Evolutionary conservation across 2,797 vertebrate genomes (phyloP), one percentile per base, ranked within the genome.

Genomic region (Neosalanx taihuensis): DNA sequence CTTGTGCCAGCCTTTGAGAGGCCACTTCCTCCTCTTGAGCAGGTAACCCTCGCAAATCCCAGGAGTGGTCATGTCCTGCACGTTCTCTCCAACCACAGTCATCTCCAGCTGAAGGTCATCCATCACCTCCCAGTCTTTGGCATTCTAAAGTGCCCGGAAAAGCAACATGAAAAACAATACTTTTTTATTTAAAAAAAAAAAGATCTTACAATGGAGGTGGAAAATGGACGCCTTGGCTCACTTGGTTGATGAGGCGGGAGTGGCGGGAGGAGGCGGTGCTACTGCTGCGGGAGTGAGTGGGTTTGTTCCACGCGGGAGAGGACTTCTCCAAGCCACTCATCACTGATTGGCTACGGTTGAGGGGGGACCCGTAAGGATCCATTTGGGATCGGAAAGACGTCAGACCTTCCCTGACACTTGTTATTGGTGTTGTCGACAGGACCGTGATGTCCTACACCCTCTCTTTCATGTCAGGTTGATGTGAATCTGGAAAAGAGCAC

Each of bases 1-100:
- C 96, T 97, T 99, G 92, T 97, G 97, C 96, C 96, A 98, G 41
- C 96, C 96, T 84, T 98, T 99, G 30, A 99, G 92, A 0, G 96
- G 97, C 96, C 96, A 97, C 86, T 97, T 99, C 76, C 96, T 95
- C 87, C 94, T 96, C 90, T 98, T 98, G 72, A 97, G 93, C 74
- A 99, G 91, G 82, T 97, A 96, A 0, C 96, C 96, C 79, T 98
- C 95, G 72, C 95, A 97, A 66, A 93, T 85, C 18, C 90, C 92
- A 0, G 90, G 93, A 7, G 77, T 3, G 6, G 76, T 76, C 73
- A 74, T 66, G 2, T 92, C 93, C 0, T 83, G 90, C 80, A 81
- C 81, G 79, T 58, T 79, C 12, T 92, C 88, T 1, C 84, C 84
- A 0, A 77, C 81, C 7, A 33, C 26, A 0, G 77, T 67, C 20